Conservation (phyloP, 2,888 invertebrate genomes). For the Leptopilina myrica region DNA sequence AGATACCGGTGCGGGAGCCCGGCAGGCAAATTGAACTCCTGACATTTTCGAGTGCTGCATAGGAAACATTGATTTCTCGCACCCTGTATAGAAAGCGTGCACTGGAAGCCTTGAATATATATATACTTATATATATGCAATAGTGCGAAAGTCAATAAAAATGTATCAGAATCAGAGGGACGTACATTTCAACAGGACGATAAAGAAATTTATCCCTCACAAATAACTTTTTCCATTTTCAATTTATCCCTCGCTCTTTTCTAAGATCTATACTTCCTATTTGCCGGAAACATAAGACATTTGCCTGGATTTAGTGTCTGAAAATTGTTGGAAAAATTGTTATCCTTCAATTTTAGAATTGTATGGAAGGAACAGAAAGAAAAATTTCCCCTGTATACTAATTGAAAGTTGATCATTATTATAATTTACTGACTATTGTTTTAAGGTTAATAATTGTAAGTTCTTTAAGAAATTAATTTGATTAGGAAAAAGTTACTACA, state of each 20-base stretch:
- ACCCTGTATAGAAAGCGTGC: neutral
- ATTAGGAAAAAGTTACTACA: too few relatives aligned
- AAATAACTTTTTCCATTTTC: conserved; percentile 7
- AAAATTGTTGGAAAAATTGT: neutral
- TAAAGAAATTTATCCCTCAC: neutral
- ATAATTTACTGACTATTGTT: too few relatives aligned
- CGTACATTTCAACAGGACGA: neutral
- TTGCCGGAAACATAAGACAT: neutral
- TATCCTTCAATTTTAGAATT: neutral
- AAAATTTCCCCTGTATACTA: neutral
- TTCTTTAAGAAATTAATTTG: too few relatives aligned
- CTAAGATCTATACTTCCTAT: neutral
- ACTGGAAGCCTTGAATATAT: neutral
- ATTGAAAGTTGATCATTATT: too few relatives aligned
- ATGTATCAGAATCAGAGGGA: conserved; percentile 15
- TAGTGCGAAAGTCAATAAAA: conserved; percentile 31
- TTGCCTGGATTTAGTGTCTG: neutral
- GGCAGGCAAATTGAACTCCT: conserved; percentile 26
- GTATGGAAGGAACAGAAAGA: neutral
- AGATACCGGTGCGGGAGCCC: conserved; percentile 3
- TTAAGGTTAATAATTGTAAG: too few relatives aligned
- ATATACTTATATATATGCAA: neutral
- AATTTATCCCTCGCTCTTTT: neutral
- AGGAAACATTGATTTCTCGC: conserved; percentile 17
- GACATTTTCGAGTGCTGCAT: conserved; percentile 4